A percentile compares a stretch with the other conserved stretches of the same genome.
phyloP scores from a whole-genome alignment of 2,113 vertebrate species.

The Embiotoca jacksoni region DNA sequence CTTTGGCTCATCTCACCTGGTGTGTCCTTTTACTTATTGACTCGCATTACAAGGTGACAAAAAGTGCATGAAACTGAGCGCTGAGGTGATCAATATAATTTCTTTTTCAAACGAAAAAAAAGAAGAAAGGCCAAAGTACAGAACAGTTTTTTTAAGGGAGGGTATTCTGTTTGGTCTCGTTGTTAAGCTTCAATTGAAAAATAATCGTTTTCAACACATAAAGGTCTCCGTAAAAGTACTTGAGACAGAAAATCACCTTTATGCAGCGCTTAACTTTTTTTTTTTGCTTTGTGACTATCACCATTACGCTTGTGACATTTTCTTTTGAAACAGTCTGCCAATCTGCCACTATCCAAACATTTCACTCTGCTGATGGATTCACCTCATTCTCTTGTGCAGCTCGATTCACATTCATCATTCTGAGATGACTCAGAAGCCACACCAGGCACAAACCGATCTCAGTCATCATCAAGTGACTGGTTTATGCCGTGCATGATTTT shows the following conservation, averaged over 20 bases:
- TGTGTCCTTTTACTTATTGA: slow-evolving; percentile 50
- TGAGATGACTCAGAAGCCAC: slow-evolving; percentile 41
- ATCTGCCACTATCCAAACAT: slow-evolving; percentile 33
- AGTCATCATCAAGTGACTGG: slow-evolving; percentile 38
- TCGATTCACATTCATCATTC: slow-evolving; percentile 49
- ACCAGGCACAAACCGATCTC: slow-evolving; percentile 27
- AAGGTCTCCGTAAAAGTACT: slow-evolving; percentile 3
- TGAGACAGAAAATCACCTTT: neutral
- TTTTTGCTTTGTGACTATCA: slow-evolving; percentile 14
- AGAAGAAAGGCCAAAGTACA: neutral
- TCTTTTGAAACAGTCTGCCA: slow-evolving; percentile 16
- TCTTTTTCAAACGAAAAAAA: slow-evolving; percentile 3
- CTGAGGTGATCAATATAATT: slow-evolving; percentile 20
- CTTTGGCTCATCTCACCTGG: slow-evolving; percentile 48
- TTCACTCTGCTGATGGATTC: slow-evolving; percentile 15
- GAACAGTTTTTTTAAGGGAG: neutral
- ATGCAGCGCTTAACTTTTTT: slow-evolving; percentile 21
- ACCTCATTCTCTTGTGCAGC: slow-evolving; percentile 21
- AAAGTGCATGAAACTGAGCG: slow-evolving; percentile 43
- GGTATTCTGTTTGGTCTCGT: neutral
- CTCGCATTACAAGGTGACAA: slow-evolving; percentile 28
- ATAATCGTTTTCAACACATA: slow-evolving; percentile 14
- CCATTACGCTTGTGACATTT: slow-evolving; percentile 22
- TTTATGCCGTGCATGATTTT: slow-evolving; percentile 18
- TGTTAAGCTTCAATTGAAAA: slow-evolving; percentile 25